phyloP scores from a whole-genome alignment of 2,797 vertebrate genomes.

The Smutsia temminckii region DNA sequence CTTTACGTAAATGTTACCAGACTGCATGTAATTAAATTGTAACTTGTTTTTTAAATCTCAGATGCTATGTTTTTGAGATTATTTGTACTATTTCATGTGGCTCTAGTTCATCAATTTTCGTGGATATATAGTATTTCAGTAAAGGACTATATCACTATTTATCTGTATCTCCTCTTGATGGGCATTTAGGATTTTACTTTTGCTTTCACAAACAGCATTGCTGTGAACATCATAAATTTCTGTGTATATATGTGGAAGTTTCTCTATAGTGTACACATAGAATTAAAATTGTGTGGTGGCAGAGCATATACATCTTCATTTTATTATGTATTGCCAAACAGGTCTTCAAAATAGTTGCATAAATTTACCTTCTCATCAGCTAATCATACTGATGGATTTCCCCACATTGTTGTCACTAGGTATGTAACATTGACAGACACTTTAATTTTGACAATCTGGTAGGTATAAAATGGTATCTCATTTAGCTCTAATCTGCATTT shows the following conservation, averaged over 20 bases:
- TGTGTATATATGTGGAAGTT: neutral
- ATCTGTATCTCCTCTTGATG: neutral
- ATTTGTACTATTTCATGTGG: neutral
- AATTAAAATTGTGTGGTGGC: neutral
- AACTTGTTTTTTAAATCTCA: neutral
- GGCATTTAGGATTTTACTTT: neutral
- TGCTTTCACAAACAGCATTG: neutral
- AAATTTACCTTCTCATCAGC: neutral
- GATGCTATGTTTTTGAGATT: neutral
- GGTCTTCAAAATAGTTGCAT: neutral
- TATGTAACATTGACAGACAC: neutral
- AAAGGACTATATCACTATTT: neutral
- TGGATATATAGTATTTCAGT: neutral
- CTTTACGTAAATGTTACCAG: neutral
- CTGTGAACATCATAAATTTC: neutral
- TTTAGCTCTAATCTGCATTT: neutral
- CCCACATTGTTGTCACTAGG: neutral
- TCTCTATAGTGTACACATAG: neutral
- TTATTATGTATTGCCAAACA: neutral
- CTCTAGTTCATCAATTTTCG: conserved; percentile 31
- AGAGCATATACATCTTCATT: neutral
- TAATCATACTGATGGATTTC: neutral
- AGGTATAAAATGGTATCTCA: neutral
- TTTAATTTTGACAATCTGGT: neutral
- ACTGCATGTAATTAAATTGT: neutral